phyloP scores from a whole-genome alignment of 64 coral and sea anemone genomes.

The Montipora efflorescens region DNA sequence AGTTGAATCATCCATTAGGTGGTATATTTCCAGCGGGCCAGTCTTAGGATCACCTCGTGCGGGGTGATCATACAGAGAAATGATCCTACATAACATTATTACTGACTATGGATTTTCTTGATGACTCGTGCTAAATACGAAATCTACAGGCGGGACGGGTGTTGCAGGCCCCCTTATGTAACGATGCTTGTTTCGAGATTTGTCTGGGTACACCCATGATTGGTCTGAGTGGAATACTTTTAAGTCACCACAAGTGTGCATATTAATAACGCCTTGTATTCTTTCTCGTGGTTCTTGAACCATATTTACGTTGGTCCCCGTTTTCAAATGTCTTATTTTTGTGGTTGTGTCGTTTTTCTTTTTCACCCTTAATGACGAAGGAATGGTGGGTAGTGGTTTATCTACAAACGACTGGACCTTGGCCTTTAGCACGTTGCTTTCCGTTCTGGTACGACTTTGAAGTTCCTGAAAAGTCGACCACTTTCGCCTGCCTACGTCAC shows the following conservation, averaged over 20 bases:
- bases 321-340: neutral
- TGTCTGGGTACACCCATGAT: constrained; percentile 36
- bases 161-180: constrained; percentile 23
- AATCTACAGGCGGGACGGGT: constrained; percentile 16
- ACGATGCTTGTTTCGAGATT: constrained; percentile 19
- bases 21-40: too few relatives aligned
- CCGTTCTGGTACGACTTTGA: constrained; percentile 1
- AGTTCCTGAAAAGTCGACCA: neutral
- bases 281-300: neutral
- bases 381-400: constrained; percentile 18
- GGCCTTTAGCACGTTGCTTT: neutral
- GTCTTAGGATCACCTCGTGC: too few relatives aligned
- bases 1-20: too few relatives aligned
- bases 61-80: too few relatives aligned
- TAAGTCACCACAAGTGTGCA: constrained; percentile 21
- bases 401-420: constrained; percentile 29
- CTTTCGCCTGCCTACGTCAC: constrained; percentile 18
- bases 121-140: neutral
- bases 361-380: constrained; percentile 8
- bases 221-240: neutral
- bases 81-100: too few relatives aligned
- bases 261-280: constrained; percentile 21
- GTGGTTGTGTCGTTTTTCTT: neutral
- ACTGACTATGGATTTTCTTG: too few relatives aligned
- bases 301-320: neutral